Evolutionary conservation across 2,113 vertebrate species (phyloP).

Genomic region (Cyanoderma ruficeps): DNA sequence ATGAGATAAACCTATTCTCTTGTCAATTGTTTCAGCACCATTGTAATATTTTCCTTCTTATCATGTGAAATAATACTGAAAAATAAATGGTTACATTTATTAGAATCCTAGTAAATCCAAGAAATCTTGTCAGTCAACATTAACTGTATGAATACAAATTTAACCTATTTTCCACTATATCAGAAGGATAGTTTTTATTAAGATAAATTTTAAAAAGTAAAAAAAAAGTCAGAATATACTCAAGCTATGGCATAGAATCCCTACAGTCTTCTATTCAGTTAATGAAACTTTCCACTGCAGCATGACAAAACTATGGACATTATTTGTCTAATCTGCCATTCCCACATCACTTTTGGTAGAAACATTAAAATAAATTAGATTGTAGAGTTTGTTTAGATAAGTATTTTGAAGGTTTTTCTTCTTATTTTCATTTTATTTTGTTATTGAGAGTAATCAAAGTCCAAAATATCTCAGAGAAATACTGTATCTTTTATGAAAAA

Average conservation of each 20-base stretch:
- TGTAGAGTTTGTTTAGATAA: neutral
- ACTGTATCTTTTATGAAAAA: neutral
- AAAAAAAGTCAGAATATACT: neutral
- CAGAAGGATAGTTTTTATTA: neutral
- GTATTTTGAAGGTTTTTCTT: neutral
- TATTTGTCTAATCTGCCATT: neutral
- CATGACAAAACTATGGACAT: neutral
- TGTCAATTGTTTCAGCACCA: neutral
- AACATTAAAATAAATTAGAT: neutral
- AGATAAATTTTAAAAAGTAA: neutral
- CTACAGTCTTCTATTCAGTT: neutral
- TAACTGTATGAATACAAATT: neutral
- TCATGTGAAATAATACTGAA: neutral
- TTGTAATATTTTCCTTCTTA: neutral
- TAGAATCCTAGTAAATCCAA: neutral
- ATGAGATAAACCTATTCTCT: neutral
- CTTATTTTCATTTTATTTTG: neutral
- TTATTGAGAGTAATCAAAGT: neutral
- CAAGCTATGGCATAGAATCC: neutral
- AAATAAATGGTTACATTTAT: neutral
- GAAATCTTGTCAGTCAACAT: neutral
- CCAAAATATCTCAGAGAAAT: neutral
- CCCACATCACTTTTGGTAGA: neutral
- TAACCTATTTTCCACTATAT: neutral
- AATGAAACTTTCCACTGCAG: neutral